These are phyloP conservation scores for Scomber colias DNA, from an alignment of 2,113 vertebrate genomes.

Conservation along the genomic window DNA sequence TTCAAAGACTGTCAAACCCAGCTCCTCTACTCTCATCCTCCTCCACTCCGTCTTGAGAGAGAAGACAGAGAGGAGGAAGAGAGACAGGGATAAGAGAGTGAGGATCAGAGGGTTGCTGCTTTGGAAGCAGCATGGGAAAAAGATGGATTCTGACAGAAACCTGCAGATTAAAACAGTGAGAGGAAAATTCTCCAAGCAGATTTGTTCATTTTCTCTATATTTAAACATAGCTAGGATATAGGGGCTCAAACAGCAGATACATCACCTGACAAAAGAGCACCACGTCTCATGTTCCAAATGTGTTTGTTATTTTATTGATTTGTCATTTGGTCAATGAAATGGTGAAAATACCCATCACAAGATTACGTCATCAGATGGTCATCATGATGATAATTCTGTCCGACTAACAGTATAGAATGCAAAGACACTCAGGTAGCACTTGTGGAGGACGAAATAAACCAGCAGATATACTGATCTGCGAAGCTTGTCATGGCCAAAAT, in stretches of 20 bases:
- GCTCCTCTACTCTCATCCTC: constrained; percentile 49
- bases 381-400: too few relatives aligned
- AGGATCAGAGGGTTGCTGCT: constrained; percentile 39
- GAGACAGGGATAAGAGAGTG: constrained; percentile 22
- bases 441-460: too few relatives aligned
- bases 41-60: constrained; percentile 49
- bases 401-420: too few relatives aligned
- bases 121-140: constrained; percentile 23
- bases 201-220: background rate
- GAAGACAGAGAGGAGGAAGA: constrained; percentile 34
- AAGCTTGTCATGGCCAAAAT: too few relatives aligned
- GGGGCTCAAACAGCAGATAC: background rate
- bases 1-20: constrained; percentile 63
- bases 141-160: constrained; percentile 40
- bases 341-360: too few relatives aligned
- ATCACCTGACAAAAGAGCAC: background rate
- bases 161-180: constrained; percentile 29
- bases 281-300: too few relatives aligned
- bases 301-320: too few relatives aligned
- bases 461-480: too few relatives aligned
- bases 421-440: too few relatives aligned
- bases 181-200: background rate
- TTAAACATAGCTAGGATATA: constrained; percentile 1
- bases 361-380: too few relatives aligned
- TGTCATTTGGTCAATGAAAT: too few relatives aligned